These are phyloP conservation scores for Cantharis rustica DNA, from an alignment of 2,888 invertebrate genomes.

Conservation along the genomic window DNA sequence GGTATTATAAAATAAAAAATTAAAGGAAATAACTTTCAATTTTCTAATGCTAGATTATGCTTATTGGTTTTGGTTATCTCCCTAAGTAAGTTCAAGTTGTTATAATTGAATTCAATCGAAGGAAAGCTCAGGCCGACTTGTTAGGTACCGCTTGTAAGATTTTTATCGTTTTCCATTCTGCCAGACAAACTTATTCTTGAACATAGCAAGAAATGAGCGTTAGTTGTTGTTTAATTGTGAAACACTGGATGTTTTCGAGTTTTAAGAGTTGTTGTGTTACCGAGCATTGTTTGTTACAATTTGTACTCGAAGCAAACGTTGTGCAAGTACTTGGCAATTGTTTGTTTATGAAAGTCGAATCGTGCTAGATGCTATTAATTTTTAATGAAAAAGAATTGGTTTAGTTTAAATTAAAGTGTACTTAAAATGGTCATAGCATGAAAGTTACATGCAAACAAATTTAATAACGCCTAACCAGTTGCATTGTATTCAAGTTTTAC, in stretches of 20 bases:
- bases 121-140: conserved; percentile 32
- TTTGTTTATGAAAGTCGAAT: not conserved
- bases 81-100: not conserved
- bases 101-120: not conserved
- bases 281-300: not conserved
- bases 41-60: not conserved
- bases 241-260: not conserved
- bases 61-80: not conserved
- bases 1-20: conserved; percentile 5
- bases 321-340: not conserved
- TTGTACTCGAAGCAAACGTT: not conserved
- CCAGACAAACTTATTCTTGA: not conserved
- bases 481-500: conserved; percentile 40
- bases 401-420: conserved; percentile 13
- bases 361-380: not conserved
- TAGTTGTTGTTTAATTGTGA: not conserved
- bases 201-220: not conserved
- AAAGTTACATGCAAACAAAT: conserved; percentile 25
- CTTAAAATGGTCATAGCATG: conserved; percentile 27
- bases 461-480: conserved; percentile 31
- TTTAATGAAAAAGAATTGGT: not conserved
- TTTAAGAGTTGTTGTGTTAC: not conserved
- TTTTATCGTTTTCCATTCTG: conserved; percentile 26
- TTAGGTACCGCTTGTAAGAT: conserved; percentile 37
- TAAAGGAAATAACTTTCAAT: not conserved